Conservation (phyloP, 2,113 vertebrate genomes). For the Nipponia nippon region DNA sequence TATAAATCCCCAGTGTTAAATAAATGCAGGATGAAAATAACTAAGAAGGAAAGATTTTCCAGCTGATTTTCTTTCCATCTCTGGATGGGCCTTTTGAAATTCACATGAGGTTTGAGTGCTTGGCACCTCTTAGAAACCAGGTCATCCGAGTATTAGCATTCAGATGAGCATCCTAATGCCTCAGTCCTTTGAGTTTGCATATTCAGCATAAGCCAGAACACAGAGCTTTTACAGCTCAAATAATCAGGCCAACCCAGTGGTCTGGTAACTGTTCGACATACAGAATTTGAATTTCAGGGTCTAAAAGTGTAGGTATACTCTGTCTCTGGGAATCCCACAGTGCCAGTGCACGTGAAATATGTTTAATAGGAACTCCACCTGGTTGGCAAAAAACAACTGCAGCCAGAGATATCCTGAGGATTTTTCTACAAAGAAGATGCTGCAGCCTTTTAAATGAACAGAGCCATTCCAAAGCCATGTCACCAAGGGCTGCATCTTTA, state of each 20-base stretch:
- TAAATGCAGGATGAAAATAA: not conserved
- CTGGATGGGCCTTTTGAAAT: not conserved
- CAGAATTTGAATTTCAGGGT: not conserved
- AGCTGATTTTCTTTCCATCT: not conserved
- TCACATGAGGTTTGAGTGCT: not conserved
- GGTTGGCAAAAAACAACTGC: not conserved
- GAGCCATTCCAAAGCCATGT: not conserved
- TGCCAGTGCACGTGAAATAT: not conserved
- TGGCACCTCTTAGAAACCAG: slow-evolving; percentile 1
- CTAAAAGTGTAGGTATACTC: not conserved
- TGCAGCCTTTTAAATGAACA: not conserved
- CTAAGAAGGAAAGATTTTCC: not conserved
- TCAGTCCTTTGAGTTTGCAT: not conserved
- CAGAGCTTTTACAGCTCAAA: not conserved
- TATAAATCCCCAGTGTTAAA: not conserved
- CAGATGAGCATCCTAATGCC: not conserved
- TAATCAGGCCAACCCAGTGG: not conserved
- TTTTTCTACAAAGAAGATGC: not conserved
- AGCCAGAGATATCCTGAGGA: not conserved
- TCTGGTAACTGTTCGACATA: not conserved
- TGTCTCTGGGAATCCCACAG: not conserved
- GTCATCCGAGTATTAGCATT: slow-evolving; percentile 18
- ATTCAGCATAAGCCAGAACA: not conserved
- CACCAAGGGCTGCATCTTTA: not conserved
- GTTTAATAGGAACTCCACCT: not conserved